Percentiles rank a stretch among this genome's conserved stretches.
Conservation (phyloP, 2,888 invertebrate genomes). For the Lydus trimaculatus region DNA sequence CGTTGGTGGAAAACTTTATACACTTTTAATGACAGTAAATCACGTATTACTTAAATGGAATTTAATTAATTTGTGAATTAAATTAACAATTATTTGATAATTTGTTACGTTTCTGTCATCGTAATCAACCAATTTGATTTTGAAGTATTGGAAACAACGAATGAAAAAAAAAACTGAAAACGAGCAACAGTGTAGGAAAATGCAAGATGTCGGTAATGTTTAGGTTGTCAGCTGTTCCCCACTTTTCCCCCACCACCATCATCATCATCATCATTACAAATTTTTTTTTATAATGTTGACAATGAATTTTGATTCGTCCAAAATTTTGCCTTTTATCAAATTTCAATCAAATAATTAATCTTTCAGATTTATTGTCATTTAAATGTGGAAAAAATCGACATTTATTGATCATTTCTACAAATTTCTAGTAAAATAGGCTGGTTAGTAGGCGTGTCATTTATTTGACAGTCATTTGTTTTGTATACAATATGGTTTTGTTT, state of each 20-base stretch:
- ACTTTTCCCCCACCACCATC: slow-evolving; percentile 47
- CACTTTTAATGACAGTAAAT: slow-evolving; percentile 45
- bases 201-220: slow-evolving; percentile 58
- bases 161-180: slow-evolving; percentile 40
- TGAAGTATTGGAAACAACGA: not conserved
- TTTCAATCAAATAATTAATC: slow-evolving; percentile 26
- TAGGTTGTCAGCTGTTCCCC: slow-evolving; percentile 60
- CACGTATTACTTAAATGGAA: slow-evolving; percentile 42
- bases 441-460: slow-evolving; percentile 37
- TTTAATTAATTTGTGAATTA: slow-evolving; percentile 41
- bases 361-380: not conserved
- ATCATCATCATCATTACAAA: slow-evolving; percentile 21
- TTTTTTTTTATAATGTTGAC: slow-evolving; percentile 26
- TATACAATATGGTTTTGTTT: slow-evolving; percentile 25
- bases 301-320: slow-evolving; percentile 47
- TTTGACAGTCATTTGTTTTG: slow-evolving; percentile 39
- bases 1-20: slow-evolving; percentile 38
- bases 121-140: slow-evolving; percentile 8
- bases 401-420: slow-evolving; percentile 21
- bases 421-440: slow-evolving; percentile 15
- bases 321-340: slow-evolving; percentile 39
- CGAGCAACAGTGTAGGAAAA: slow-evolving; percentile 42
- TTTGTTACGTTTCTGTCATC: slow-evolving; percentile 57
- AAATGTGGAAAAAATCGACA: not conserved
- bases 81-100: slow-evolving; percentile 43